phyloP scores from a whole-genome alignment of 2,888 invertebrate species.

The Idaea biselata region DNA sequence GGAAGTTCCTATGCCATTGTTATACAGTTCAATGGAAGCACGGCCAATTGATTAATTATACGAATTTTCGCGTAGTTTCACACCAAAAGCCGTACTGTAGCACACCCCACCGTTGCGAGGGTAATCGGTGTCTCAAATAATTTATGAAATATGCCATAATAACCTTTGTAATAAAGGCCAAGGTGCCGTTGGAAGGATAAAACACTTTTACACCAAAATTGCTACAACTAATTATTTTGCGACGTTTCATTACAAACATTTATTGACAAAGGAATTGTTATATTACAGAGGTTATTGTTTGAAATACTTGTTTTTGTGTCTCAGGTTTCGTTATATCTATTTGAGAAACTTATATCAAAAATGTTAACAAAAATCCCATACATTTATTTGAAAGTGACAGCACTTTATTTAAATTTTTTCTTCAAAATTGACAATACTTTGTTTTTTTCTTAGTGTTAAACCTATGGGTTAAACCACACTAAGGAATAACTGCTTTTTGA shows the following conservation, averaged over 20 bases:
- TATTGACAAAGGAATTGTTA: background rate
- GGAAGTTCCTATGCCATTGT: slow-evolving; percentile 13
- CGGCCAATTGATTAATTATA: slow-evolving; percentile 26
- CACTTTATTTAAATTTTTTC: too few species aligned
- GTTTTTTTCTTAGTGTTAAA: too few species aligned
- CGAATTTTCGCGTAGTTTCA: slow-evolving; percentile 21
- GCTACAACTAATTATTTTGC: slow-evolving; percentile 42
- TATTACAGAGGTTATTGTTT: background rate
- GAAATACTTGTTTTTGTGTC: background rate
- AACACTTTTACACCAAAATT: slow-evolving; percentile 58
- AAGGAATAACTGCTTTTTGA: too few species aligned
- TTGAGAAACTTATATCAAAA: too few species aligned
- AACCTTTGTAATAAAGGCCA: slow-evolving; percentile 67
- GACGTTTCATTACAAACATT: slow-evolving; percentile 5
- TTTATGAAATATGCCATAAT: slow-evolving; percentile 73
- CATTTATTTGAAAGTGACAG: too few species aligned
- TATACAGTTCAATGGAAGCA: slow-evolving; percentile 15
- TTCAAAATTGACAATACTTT: too few species aligned
- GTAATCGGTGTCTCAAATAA: slow-evolving; percentile 66
- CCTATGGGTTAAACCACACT: too few species aligned
- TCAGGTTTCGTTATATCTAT: background rate
- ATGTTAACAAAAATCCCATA: too few species aligned
- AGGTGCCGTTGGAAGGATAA: slow-evolving; percentile 49
- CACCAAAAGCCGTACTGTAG: slow-evolving; percentile 5
- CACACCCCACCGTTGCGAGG: slow-evolving; percentile 47